Conservation (phyloP, 2,113 vertebrate species). For the Jaculus jaculus region DNA sequence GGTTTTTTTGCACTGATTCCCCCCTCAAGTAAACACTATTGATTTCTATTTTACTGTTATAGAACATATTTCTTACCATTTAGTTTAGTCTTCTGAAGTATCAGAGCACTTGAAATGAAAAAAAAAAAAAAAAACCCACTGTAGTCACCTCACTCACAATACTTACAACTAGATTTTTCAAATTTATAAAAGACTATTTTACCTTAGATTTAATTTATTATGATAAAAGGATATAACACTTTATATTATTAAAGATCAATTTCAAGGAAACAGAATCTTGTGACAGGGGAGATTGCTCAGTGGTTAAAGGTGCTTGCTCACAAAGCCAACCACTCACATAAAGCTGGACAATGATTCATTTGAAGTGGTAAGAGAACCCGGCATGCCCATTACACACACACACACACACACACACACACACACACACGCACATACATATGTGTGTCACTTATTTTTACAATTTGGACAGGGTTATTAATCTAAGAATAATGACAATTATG, state of each 20-base stretch:
- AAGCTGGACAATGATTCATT: too few species aligned
- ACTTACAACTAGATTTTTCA: not conserved
- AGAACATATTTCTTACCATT: not conserved
- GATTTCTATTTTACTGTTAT: not conserved
- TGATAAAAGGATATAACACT: not conserved
- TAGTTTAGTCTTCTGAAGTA: not conserved
- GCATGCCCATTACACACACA: too few species aligned
- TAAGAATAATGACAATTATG: not conserved
- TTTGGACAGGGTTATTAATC: not conserved
- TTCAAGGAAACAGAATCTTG: too few species aligned
- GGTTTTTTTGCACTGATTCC: not conserved
- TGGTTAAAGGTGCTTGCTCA: too few species aligned
- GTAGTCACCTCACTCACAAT: not conserved
- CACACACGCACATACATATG: too few species aligned
- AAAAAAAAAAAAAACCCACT: not conserved
- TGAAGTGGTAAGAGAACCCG: too few species aligned
- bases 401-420: too few species aligned
- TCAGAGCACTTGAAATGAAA: not conserved
- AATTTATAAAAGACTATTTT: not conserved
- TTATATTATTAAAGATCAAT: not conserved
- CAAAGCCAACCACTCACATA: too few species aligned
- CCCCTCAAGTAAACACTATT: not conserved
- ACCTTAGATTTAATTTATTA: not conserved
- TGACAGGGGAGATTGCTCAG: too few species aligned
- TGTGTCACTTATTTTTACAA: too few species aligned